Conservation (phyloP, 64 coral and sea anemone species). For the Hydrozoanthus tunicans region DNA sequence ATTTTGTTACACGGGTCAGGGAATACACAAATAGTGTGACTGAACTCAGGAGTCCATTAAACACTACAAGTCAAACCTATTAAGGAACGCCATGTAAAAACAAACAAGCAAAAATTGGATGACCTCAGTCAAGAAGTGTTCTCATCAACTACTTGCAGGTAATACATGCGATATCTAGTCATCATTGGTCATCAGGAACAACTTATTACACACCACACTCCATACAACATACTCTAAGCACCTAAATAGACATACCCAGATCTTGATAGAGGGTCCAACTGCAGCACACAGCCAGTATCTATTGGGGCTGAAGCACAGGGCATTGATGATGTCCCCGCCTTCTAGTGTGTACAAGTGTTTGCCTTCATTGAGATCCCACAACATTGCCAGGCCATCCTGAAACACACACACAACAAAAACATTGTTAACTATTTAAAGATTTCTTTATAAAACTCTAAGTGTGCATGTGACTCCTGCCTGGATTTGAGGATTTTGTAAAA, state of each 20-base stretch:
- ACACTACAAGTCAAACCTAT: neutral
- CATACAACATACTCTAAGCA: neutral
- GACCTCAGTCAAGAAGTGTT: neutral
- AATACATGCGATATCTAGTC: constrained; percentile 45
- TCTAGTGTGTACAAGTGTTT: constrained; percentile 96
- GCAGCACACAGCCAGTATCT: constrained; percentile 99
- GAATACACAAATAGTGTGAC: neutral
- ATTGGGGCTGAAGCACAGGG: constrained; percentile 97
- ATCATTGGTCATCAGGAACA: constrained; percentile 39
- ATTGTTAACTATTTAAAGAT: neutral
- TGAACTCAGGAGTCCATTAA: neutral
- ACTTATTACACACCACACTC: neutral
- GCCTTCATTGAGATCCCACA: constrained; percentile 99
- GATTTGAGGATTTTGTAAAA: no score
- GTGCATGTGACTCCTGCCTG: no score
- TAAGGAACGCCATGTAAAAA: no score
- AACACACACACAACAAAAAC: neutral
- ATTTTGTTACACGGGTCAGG: no score
- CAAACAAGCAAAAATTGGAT: neutral
- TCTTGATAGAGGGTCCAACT: constrained; percentile 89
- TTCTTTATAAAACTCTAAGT: no score
- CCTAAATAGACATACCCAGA: constrained; percentile 78
- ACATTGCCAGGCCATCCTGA: constrained; percentile 92
- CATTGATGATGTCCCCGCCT: constrained; percentile 90
- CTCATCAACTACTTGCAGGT: constrained; percentile 43